Evolutionary conservation across 2,113 vertebrate species (phyloP).

Genomic region (Cynocephalus volans): DNA sequence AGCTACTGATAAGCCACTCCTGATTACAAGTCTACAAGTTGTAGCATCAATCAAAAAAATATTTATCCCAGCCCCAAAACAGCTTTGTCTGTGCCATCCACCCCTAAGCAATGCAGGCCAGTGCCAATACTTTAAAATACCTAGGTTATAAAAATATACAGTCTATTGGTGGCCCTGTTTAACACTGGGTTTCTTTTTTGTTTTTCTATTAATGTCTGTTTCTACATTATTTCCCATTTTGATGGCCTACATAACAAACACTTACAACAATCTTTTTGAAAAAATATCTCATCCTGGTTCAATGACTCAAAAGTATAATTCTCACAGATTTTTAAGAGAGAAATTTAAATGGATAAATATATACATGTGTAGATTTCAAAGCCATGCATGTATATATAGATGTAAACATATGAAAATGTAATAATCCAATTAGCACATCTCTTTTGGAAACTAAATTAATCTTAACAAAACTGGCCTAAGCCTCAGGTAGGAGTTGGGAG

Average conservation of each 20-base stretch:
- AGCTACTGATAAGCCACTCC: constrained; percentile 90
- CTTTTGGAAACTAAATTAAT: constrained; percentile 38
- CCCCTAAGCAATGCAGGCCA: background rate
- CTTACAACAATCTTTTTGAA: constrained; percentile 44
- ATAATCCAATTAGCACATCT: constrained; percentile 59
- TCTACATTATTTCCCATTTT: constrained; percentile 25
- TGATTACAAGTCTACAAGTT: constrained; percentile 85
- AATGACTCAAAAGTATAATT: constrained; percentile 73
- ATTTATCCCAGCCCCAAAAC: constrained; percentile 79
- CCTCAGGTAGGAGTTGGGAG: background rate
- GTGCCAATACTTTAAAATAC: background rate
- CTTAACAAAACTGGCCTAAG: constrained; percentile 12
- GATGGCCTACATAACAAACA: constrained; percentile 65
- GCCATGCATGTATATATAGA: constrained; percentile 35
- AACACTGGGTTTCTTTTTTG: background rate
- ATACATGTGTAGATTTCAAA: constrained; percentile 53
- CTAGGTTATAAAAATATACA: background rate
- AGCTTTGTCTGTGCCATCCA: background rate
- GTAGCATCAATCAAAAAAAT: constrained; percentile 87
- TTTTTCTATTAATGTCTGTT: background rate
- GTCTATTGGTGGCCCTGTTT: background rate
- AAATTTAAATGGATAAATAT: constrained; percentile 70
- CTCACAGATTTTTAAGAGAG: constrained; percentile 60
- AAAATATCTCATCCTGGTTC: constrained; percentile 64
- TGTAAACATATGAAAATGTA: constrained; percentile 54